Evolutionary conservation across 2,888 invertebrate species (phyloP).

Genomic region (Cryptocephalus primarius): DNA sequence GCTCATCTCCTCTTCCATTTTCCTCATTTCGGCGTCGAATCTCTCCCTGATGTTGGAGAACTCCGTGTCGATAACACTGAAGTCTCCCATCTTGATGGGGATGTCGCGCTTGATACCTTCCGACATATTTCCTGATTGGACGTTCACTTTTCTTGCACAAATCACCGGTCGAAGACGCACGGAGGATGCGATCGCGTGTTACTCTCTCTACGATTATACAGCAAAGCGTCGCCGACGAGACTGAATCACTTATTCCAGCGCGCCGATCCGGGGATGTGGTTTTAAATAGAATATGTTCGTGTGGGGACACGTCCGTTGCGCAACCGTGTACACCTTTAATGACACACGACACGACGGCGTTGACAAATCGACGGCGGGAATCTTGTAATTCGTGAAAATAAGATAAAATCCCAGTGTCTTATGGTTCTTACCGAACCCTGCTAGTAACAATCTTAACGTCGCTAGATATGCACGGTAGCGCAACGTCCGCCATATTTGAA

Average conservation of each 20-base stretch:
- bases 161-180: constrained; percentile 3
- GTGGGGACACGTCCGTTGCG: constrained; percentile 25
- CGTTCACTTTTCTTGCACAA: background rate
- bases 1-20: constrained; percentile 98
- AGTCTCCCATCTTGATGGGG: constrained; percentile 88
- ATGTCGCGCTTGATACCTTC: constrained; percentile 73
- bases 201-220: background rate
- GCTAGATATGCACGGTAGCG: too few species aligned
- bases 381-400: too few species aligned
- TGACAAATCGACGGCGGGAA: background rate
- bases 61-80: constrained; percentile 92
- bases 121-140: constrained; percentile 48
- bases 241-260: constrained; percentile 5
- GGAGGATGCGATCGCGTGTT: background rate
- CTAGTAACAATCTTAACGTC: too few species aligned
- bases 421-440: too few species aligned
- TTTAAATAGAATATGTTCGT: constrained; percentile 27
- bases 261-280: constrained; percentile 20
- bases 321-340: constrained; percentile 13
- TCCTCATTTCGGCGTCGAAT: constrained; percentile 94
- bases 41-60: constrained; percentile 92
- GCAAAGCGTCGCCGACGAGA: background rate
- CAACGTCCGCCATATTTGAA: too few species aligned
- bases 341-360: background rate
- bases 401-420: too few species aligned